Conservation (phyloP, 2,888 invertebrate genomes). For the Entomobrya proxima region DNA sequence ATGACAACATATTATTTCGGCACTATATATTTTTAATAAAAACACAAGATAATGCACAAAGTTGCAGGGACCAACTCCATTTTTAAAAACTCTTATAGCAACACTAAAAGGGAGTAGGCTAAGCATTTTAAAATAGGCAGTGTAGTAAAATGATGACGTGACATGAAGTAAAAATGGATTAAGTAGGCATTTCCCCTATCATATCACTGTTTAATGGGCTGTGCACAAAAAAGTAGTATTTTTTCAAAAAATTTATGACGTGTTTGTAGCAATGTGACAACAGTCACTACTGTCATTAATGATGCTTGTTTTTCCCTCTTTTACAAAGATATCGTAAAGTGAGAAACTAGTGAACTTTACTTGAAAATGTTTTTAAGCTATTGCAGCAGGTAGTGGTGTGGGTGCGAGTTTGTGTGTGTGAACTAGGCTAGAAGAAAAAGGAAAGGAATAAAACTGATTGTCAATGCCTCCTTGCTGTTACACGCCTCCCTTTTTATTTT, state of each 20-base stretch:
- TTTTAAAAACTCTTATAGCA: conserved; percentile 1
- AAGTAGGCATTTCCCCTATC: not conserved
- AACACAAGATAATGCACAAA: not conserved
- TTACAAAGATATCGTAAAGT: no score
- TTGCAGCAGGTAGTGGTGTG: conserved; percentile 8
- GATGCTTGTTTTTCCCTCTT: conserved; percentile 4
- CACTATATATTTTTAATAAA: not conserved
- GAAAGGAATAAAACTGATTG: conserved; percentile 23
- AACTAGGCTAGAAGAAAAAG: conserved; percentile 40
- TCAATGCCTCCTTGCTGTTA: not conserved
- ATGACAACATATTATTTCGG: not conserved
- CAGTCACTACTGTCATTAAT: not conserved
- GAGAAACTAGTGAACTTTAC: not conserved
- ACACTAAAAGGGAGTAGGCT: no score
- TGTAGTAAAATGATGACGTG: no score
- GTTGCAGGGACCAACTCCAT: not conserved
- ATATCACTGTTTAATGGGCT: conserved; percentile 24
- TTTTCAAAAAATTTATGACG: no score
- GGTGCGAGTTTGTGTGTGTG: not conserved
- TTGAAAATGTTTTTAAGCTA: not conserved
- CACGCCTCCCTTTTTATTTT: not conserved
- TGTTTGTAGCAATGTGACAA: not conserved
- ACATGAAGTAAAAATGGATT: no score
- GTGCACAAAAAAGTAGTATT: not conserved
- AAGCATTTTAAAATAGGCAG: no score